A percentile compares a stretch with the other conserved stretches of the same genome.
These are phyloP conservation scores for Sphecodes monilicornis DNA, from an alignment of 2,888 invertebrate genomes.

Conservation along the genomic window DNA sequence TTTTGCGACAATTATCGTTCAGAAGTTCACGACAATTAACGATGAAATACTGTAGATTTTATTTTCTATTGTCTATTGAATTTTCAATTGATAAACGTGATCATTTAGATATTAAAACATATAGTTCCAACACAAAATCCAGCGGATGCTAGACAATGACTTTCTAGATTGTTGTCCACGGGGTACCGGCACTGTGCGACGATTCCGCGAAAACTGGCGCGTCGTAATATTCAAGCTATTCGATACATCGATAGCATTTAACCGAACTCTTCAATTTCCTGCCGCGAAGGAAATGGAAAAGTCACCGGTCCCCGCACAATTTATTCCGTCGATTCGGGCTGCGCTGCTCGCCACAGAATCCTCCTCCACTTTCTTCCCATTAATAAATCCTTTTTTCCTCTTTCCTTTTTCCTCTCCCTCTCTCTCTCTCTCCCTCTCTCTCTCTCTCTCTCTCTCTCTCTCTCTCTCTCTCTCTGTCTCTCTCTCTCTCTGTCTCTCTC, in stretches of 20 bases:
- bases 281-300: slow-evolving; percentile 75
- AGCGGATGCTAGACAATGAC: too few relatives aligned
- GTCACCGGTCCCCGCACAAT: slow-evolving; percentile 67
- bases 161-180: too few relatives aligned
- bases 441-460: slow-evolving; percentile 10
- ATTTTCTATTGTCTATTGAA: too few relatives aligned
- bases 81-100: too few relatives aligned
- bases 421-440: neutral
- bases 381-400: slow-evolving; percentile 19
- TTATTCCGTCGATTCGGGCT: slow-evolving; percentile 68
- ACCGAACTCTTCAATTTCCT: slow-evolving; percentile 72
- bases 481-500: slow-evolving; percentile 3
- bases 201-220: slow-evolving; percentile 41
- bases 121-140: too few relatives aligned
- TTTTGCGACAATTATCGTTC: too few relatives aligned
- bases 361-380: slow-evolving; percentile 39
- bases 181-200: too few relatives aligned
- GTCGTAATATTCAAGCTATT: slow-evolving; percentile 59
- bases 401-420: neutral
- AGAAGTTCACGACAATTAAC: too few relatives aligned
- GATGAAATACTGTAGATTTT: too few relatives aligned
- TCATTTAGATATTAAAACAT: too few relatives aligned
- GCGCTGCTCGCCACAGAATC: slow-evolving; percentile 55
- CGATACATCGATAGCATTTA: slow-evolving; percentile 63
- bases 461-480: neutral